Conservation (phyloP, 2,797 vertebrate genomes). For the Philypnodon macrostomus region DNA sequence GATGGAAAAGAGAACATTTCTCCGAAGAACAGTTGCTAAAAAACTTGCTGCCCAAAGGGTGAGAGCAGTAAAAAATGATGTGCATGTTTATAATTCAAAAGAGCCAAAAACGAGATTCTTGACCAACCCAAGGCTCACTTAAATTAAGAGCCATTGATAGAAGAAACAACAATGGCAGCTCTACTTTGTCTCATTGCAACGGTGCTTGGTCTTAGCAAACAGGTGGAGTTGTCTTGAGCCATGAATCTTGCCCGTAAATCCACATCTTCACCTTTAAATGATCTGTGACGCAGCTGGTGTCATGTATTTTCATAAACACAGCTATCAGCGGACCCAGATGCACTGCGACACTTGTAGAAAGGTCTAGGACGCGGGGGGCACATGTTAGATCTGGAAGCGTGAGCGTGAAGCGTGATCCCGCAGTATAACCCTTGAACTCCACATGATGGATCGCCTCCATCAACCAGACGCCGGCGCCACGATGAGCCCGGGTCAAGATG, state of each 20-base stretch:
- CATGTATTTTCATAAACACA: constrained; percentile 33
- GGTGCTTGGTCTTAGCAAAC: background rate
- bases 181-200: no score
- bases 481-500: constrained; percentile 41
- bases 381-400: constrained; percentile 49
- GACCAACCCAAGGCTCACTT: no score
- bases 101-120: no score
- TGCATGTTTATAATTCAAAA: no score
- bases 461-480: constrained; percentile 34
- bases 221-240: constrained; percentile 7
- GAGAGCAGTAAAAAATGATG: no score
- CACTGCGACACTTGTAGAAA: constrained; percentile 47
- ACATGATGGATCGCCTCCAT: constrained; percentile 68
- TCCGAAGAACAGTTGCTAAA: no score
- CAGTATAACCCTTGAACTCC: constrained; percentile 64
- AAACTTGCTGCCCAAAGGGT: no score
- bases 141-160: no score
- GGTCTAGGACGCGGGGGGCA: constrained; percentile 50
- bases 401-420: constrained; percentile 61
- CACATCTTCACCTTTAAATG: constrained; percentile 5
- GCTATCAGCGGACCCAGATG: constrained; percentile 41
- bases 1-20: no score
- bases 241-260: constrained; percentile 10
- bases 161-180: no score
- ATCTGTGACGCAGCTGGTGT: background rate